Percentiles rank a stretch among this genome's conserved stretches.
Conservation (phyloP, 2,113 vertebrate genomes). For the Pipa parva region DNA sequence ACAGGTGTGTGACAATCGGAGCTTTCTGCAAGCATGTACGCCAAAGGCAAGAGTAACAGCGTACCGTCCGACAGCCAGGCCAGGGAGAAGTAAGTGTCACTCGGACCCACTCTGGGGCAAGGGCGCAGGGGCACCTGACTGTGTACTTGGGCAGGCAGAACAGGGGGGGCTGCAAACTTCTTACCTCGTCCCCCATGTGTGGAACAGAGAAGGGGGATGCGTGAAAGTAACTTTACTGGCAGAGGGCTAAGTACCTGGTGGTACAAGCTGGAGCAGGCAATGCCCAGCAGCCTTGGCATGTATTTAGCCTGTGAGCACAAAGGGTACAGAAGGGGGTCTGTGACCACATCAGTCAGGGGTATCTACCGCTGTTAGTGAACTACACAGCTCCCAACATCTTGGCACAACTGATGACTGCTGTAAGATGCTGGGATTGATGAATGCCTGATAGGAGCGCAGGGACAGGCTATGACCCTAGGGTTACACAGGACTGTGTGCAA, state of each 20-base stretch:
- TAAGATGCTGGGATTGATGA: too few species aligned
- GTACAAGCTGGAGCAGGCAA: not conserved
- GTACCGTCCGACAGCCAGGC: slow-evolving; percentile 94
- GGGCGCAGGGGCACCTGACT: slow-evolving; percentile 40
- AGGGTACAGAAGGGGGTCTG: too few species aligned
- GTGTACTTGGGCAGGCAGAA: slow-evolving; percentile 33
- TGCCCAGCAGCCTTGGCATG: too few species aligned
- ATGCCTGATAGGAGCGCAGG: too few species aligned
- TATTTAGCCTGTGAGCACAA: too few species aligned
- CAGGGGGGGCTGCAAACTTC: slow-evolving; percentile 19
- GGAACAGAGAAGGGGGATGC: not conserved
- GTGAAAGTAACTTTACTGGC: slow-evolving; percentile 28
- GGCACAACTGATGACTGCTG: too few species aligned
- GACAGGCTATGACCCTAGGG: too few species aligned
- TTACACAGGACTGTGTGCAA: too few species aligned
- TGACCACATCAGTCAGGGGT: too few species aligned
- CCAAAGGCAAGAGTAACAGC: slow-evolving; percentile 94
- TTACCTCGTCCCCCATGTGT: not conserved
- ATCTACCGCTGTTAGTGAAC: too few species aligned
- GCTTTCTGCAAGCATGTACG: slow-evolving; percentile 96
- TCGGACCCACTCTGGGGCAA: slow-evolving; percentile 16
- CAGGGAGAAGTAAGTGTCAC: slow-evolving; percentile 91
- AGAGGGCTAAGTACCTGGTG: not conserved
- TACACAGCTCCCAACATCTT: too few species aligned
- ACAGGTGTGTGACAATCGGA: slow-evolving; percentile 94